These are phyloP conservation scores for Plestiodon gilberti DNA, from an alignment of 2,113 vertebrate species.

Conservation along the genomic window DNA sequence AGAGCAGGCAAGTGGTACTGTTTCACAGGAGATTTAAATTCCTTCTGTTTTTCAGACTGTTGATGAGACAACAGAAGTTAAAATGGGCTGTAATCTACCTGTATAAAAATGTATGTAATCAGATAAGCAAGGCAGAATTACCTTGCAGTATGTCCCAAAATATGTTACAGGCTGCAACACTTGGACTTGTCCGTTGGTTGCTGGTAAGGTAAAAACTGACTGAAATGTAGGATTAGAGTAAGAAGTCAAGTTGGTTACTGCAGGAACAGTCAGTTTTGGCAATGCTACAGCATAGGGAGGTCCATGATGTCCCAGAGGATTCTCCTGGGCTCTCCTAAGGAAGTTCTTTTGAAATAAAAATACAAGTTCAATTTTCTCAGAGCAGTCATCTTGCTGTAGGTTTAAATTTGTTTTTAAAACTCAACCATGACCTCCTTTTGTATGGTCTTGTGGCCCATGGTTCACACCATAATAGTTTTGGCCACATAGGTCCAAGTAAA, in stretches of 20 bases:
- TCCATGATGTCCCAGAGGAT: constrained; percentile 46
- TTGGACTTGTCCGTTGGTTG: constrained; percentile 63
- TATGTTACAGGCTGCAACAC: constrained; percentile 75
- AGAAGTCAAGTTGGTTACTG: constrained; percentile 58
- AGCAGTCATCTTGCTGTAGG: neutral
- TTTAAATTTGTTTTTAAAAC: neutral
- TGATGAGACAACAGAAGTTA: constrained; percentile 46
- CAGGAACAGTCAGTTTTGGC: constrained; percentile 74
- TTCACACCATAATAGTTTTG: neutral
- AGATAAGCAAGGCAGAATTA: constrained; percentile 52
- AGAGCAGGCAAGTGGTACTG: constrained; percentile 77
- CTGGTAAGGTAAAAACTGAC: constrained; percentile 37
- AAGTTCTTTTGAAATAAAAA: constrained; percentile 70
- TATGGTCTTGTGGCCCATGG: neutral
- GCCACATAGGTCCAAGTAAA: neutral
- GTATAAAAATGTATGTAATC: constrained; percentile 2
- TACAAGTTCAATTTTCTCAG: neutral
- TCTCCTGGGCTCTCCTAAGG: constrained; percentile 68
- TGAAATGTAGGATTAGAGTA: constrained; percentile 68
- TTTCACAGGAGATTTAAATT: constrained; percentile 65
- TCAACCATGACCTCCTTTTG: neutral
- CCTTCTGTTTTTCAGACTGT: constrained; percentile 80
- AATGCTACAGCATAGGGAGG: constrained; percentile 68
- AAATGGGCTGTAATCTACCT: neutral
- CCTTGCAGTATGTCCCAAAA: constrained; percentile 74